A percentile compares a stretch with the other conserved stretches of the same genome.
Evolutionary conservation across 1,140 invertebrate species (phyloP).

Genomic region (Steinernema khuongi): DNA sequence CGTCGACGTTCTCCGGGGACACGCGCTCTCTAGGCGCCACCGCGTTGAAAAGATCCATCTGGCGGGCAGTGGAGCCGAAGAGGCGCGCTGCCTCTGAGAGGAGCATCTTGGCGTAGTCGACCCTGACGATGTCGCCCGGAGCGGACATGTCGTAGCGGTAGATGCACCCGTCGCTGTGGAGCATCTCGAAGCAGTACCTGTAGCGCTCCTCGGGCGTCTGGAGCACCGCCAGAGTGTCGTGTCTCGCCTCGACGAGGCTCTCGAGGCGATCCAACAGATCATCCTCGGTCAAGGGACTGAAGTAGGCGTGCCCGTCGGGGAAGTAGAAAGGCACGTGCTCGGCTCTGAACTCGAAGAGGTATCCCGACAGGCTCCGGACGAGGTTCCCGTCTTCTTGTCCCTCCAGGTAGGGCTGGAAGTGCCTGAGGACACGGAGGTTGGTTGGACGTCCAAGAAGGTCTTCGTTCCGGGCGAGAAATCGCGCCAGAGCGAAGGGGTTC

Average conservation of each 20-base stretch:
- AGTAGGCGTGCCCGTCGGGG: neutral
- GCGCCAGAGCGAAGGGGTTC: neutral
- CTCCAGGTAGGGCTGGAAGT: neutral
- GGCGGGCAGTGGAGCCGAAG: too few species aligned
- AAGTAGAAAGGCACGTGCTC: neutral
- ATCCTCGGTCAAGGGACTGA: neutral
- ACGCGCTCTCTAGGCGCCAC: too few species aligned
- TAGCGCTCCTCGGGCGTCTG: too few species aligned
- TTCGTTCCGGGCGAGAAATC: neutral
- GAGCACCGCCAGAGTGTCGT: too few species aligned
- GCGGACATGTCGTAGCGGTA: too few species aligned
- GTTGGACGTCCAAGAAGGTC: neutral
- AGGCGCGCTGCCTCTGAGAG: too few species aligned
- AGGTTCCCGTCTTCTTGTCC: neutral
- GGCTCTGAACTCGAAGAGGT: neutral
- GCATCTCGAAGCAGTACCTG: too few species aligned
- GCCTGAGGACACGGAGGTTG: neutral
- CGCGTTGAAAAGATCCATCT: too few species aligned
- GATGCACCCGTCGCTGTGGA: too few species aligned
- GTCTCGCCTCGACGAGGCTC: too few species aligned
- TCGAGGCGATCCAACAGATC: neutral
- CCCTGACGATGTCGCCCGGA: too few species aligned
- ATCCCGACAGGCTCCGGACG: neutral
- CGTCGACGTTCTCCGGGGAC: neutral
- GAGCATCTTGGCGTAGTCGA: too few species aligned